Evolutionary conservation across 2,797 vertebrate genomes (phyloP), one percentile per base, ranked within the genome.

Genomic region (Rhyacichthys aspro): DNA sequence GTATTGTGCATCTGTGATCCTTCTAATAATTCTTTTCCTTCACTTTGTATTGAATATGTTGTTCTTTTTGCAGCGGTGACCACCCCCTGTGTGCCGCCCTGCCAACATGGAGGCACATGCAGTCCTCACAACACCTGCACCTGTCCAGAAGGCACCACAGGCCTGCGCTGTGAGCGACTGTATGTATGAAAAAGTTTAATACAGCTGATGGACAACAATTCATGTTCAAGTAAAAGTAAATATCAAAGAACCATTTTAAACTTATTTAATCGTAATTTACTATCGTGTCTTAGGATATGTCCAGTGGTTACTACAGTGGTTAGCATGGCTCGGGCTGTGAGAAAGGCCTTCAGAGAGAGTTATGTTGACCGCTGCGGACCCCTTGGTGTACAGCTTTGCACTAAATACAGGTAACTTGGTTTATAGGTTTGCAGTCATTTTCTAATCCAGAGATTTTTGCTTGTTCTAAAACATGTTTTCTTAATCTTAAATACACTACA

Each of bases 301-400:
- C 92, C 92, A 4, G 92, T 94, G 43, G 86, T 94, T 61, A 94
- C 93, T 17, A 92, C 68, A 0, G 88, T 91, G 72, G 91, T 94
- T 67, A 92, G 91, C 46, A 91, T 88, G 82, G 88, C 91, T 18
- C 88, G 92, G 43, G 90, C 92, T 0, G 89, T 93, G 11, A 83
- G 93, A 7, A 93, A 92, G 52, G 93, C 90, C 0, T 85, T 92
- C 12, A 84, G 77, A 57, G 93, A 93, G 66, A 94, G 92, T 76
- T 94, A 90, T 3, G 85, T 93, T 2, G 93, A 94, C 59, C 92
- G 93, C 44, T 94, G 93, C 65, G 93, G 93, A 59, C 93, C 93
- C 0, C 81, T 94, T 8, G 93, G 93, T 33, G 73, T 93, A 63
- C 64, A 89, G 38, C 74, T 89, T 32, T 84, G 92, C 78, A 90